Evolutionary conservation across 2,797 vertebrate genomes (phyloP), one percentile per base, ranked within the genome.

Genomic region (Ptychadena robeensis): DNA sequence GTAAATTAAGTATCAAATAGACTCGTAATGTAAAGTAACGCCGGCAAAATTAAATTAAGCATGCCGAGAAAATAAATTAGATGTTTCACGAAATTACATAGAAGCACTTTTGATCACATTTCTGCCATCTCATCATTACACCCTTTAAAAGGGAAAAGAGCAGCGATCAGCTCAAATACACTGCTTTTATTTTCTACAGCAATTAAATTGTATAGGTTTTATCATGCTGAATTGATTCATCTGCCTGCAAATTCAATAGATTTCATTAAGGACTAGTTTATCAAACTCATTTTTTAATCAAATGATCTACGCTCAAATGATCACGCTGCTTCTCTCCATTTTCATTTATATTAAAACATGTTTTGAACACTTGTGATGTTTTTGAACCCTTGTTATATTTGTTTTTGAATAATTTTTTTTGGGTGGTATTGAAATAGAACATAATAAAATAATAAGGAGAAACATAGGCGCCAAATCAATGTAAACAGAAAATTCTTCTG

Each of bases 61-160:
- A 76, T 73, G 48, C 68, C 22, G 68, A 73, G 74, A 66, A 84
- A 31, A 22, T 35, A 82, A 73, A 81, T 64, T 32, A 86, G 70
- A 83, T 87, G 86, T 82, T 70, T 3, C 80, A 83, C 82, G 73
- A 71, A 83, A 83, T 83, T 78, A 83, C 59, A 73, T 61, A 79
- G 74, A 73, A 66, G 75, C 68, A 15, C n/a, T 79, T 64, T 57
- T 28, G 61, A 82, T 82, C 81, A 63, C 32, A 78, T 83, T 83
- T 83, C 68, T 79, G 40, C 59, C 44, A 30, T 77, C 53, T 78
- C 66, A 70, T 82, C 35, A 40, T 82, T 69, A 68, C 14, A 71
- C 37, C 34, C 38, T 70, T 67, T 31, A 74, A 59, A 15, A 27
- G 32, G 22, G 37, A 74, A 61, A 61, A 11, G 32, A 64, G 38